Evolutionary conservation across 2,797 vertebrate genomes (phyloP).

Genomic region (Arnoldichthys spilopterus): DNA sequence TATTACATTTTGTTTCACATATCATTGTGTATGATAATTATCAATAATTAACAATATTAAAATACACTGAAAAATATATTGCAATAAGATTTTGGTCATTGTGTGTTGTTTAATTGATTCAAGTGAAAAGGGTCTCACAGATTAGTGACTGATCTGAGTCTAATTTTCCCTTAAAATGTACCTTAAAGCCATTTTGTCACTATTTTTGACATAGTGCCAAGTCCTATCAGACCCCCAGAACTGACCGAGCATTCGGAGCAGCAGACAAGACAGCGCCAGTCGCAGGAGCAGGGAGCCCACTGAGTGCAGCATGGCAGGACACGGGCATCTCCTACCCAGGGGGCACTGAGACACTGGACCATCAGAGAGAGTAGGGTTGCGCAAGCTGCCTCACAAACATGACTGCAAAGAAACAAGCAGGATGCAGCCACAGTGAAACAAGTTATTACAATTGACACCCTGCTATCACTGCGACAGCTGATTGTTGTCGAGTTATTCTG

Average conservation of each 20-base stretch:
- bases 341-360: slow-evolving; percentile 7
- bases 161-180: neutral
- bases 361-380: slow-evolving; percentile 15
- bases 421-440: slow-evolving; percentile 30
- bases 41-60: too few species aligned
- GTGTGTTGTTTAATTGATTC: neutral
- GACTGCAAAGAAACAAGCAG: slow-evolving; percentile 5
- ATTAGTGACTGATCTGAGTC: neutral
- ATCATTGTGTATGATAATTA: too few species aligned
- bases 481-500: slow-evolving; percentile 40
- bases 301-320: slow-evolving; percentile 23
- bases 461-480: slow-evolving; percentile 32
- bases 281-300: slow-evolving; percentile 52
- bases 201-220: neutral
- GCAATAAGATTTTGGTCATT: too few species aligned
- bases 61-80: too few species aligned
- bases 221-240: slow-evolving; percentile 10
- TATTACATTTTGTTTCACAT: too few species aligned
- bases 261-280: slow-evolving; percentile 62
- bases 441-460: slow-evolving; percentile 49
- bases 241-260: slow-evolving; percentile 67
- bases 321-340: slow-evolving; percentile 27
- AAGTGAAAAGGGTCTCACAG: neutral
- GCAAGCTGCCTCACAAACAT: neutral
- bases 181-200: neutral